phyloP scores from a whole-genome alignment of 2,888 invertebrate genomes.

The Leucophenga montana region DNA sequence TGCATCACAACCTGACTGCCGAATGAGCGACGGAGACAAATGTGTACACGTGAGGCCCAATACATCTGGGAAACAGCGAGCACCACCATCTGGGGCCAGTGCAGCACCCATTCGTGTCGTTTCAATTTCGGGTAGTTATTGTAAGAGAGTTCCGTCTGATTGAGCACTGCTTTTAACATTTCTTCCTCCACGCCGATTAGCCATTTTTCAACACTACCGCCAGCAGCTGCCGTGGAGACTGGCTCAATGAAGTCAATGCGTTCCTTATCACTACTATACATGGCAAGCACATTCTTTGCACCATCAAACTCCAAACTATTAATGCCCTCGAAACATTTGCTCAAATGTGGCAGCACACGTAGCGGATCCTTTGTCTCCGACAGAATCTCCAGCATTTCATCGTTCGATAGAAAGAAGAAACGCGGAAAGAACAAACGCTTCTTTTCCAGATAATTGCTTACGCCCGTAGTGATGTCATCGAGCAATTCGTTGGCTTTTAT shows the following conservation, averaged over 20 bases:
- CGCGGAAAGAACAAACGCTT: conserved; percentile 81
- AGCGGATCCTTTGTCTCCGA: conserved; percentile 79
- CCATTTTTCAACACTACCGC: conserved; percentile 81
- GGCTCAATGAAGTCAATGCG: conserved; percentile 74
- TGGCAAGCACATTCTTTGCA: conserved; percentile 76
- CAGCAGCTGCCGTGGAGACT: conserved; percentile 75
- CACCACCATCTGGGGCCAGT: conserved; percentile 80
- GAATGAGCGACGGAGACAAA: conserved; percentile 73
- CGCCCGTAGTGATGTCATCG: conserved; percentile 78
- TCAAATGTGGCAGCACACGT: conserved; percentile 78
- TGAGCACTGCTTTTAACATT: conserved; percentile 76
- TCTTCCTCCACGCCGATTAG: conserved; percentile 77
- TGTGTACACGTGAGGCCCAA: conserved; percentile 80
- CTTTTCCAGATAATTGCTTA: conserved; percentile 79
- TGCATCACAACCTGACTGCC: conserved; percentile 70
- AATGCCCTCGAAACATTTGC: conserved; percentile 83
- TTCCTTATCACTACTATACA: conserved; percentile 78
- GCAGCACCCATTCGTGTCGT: conserved; percentile 76
- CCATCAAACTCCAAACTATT: conserved; percentile 74
- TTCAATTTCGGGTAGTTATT: conserved; percentile 69
- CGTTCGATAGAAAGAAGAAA: conserved; percentile 84
- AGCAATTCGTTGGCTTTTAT: conserved; percentile 75
- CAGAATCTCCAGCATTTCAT: conserved; percentile 82
- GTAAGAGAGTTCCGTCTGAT: conserved; percentile 73
- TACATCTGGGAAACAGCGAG: conserved; percentile 77